Conservation (phyloP, 2,888 invertebrate species). For the Drosophila yooni region DNA sequence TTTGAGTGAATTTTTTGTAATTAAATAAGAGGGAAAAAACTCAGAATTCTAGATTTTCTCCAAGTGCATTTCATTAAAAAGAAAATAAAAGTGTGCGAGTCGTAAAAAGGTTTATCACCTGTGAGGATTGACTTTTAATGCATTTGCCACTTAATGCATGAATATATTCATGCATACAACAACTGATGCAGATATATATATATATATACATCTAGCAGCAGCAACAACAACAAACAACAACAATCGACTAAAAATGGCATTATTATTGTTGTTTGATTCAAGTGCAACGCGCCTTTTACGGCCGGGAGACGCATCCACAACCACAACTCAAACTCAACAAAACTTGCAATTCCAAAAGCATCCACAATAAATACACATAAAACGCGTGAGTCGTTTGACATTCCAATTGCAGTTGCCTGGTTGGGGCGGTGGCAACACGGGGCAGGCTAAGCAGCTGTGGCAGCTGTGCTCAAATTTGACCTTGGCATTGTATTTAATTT, state of each 20-base stretch:
- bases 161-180: slow-evolving; percentile 56
- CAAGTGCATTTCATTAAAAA: slow-evolving; percentile 4
- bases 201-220: slow-evolving; percentile 55
- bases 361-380: slow-evolving; percentile 10
- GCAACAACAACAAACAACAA: slow-evolving; percentile 22
- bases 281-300: slow-evolving; percentile 72
- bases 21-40: background rate
- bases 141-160: slow-evolving; percentile 66
- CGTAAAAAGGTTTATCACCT: slow-evolving; percentile 58
- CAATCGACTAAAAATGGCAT: slow-evolving; percentile 52
- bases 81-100: slow-evolving; percentile 3
- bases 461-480: slow-evolving; percentile 68
- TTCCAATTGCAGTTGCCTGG: slow-evolving; percentile 56
- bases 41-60: background rate
- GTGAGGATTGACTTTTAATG: slow-evolving; percentile 52
- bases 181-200: slow-evolving; percentile 57
- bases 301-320: slow-evolving; percentile 44
- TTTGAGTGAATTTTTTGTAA: background rate
- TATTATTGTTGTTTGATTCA: slow-evolving; percentile 60
- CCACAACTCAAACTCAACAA: slow-evolving; percentile 28
- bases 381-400: slow-evolving; percentile 74
- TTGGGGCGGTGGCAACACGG: background rate
- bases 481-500: slow-evolving; percentile 77
- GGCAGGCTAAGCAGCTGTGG: slow-evolving; percentile 5
- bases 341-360: slow-evolving; percentile 37